These are phyloP conservation scores for Lordiphosa mommai DNA, from an alignment of 1,140 invertebrate genomes.

Conservation along the genomic window DNA sequence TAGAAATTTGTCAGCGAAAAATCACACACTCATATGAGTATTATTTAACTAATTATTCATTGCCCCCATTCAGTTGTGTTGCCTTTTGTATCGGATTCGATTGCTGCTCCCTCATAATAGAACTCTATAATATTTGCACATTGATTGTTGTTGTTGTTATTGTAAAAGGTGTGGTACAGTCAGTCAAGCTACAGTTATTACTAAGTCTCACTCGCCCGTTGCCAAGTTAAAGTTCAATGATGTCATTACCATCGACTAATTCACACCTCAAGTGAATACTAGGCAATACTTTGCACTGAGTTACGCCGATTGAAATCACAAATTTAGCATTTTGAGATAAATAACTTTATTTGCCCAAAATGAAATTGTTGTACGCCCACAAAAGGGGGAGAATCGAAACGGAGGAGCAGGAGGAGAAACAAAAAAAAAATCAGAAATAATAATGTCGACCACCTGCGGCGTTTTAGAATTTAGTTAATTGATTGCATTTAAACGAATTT, in stretches of 20 bases:
- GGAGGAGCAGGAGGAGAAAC: not conserved
- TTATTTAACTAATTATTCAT: slow-evolving; percentile 47
- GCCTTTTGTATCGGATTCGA: slow-evolving; percentile 26
- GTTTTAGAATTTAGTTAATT: slow-evolving; percentile 62
- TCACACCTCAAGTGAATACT: slow-evolving; percentile 72
- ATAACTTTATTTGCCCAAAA: slow-evolving; percentile 71
- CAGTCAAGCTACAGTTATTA: slow-evolving; percentile 65
- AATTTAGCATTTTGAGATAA: slow-evolving; percentile 52
- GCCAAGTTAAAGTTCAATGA: slow-evolving; percentile 76
- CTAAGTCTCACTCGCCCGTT: slow-evolving; percentile 34
- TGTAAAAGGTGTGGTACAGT: slow-evolving; percentile 58
- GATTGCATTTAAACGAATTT: slow-evolving; percentile 43
- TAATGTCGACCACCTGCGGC: slow-evolving; percentile 60
- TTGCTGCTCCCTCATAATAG: slow-evolving; percentile 45
- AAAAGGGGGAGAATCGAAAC: not conserved
- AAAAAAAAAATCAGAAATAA: slow-evolving; percentile 43
- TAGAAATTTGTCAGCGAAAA: slow-evolving; percentile 56
- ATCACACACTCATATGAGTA: slow-evolving; percentile 16
- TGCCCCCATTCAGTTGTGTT: slow-evolving; percentile 47
- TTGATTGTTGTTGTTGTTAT: slow-evolving; percentile 20
- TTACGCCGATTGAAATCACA: slow-evolving; percentile 49
- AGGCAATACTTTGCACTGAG: slow-evolving; percentile 19
- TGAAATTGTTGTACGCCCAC: slow-evolving; percentile 32
- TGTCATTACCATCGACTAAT: slow-evolving; percentile 71
- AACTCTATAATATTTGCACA: slow-evolving; percentile 61